A percentile compares a stretch with the other conserved stretches of the same genome.
phyloP scores from a whole-genome alignment of 2,797 vertebrate species.

The Dromococcyx pavoninus region DNA sequence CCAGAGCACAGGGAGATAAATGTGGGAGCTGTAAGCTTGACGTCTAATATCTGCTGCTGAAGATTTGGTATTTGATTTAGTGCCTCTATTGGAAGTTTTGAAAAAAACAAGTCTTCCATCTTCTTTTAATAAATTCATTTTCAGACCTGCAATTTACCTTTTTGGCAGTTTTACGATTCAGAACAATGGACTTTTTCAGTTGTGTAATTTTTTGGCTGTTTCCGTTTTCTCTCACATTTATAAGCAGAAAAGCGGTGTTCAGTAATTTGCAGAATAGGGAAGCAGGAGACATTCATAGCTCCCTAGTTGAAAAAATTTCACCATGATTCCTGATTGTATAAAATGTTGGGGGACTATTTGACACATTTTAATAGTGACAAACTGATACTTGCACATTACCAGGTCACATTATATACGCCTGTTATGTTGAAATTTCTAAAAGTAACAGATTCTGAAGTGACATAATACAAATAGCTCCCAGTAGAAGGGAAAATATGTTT shows the following conservation, averaged over 20 bases:
- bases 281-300: background rate
- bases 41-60: slow-evolving; percentile 72
- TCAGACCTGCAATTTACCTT: slow-evolving; percentile 70
- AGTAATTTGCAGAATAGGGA: slow-evolving; percentile 36
- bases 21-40: slow-evolving; percentile 65
- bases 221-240: slow-evolving; percentile 47
- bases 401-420: background rate
- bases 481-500: background rate
- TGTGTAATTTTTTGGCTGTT: slow-evolving; percentile 54
- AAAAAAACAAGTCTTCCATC: slow-evolving; percentile 74
- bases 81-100: slow-evolving; percentile 62
- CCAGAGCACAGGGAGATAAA: slow-evolving; percentile 63
- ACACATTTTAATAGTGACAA: background rate
- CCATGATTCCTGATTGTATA: background rate
- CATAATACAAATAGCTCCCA: background rate
- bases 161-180: slow-evolving; percentile 72
- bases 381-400: background rate
- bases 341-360: background rate
- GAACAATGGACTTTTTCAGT: slow-evolving; percentile 64
- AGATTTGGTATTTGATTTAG: slow-evolving; percentile 77
- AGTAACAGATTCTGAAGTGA: background rate
- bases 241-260: slow-evolving; percentile 54
- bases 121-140: slow-evolving; percentile 77
- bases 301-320: background rate
- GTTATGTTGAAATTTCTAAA: background rate